These are phyloP conservation scores for Pterobdella sp. DNA, from an alignment of 2,888 invertebrate genomes.

Conservation along the genomic window DNA sequence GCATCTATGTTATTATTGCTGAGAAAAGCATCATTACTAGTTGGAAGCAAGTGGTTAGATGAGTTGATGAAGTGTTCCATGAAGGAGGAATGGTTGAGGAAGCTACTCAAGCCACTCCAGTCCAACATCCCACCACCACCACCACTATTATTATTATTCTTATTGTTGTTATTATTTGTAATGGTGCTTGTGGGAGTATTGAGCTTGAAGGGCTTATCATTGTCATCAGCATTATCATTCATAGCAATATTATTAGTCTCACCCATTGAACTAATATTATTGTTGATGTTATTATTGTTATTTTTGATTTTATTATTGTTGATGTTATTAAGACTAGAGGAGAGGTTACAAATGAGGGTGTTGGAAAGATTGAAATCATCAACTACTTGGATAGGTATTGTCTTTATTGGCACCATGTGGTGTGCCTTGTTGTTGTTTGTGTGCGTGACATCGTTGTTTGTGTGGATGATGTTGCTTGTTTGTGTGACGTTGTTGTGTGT, in stretches of 20 bases:
- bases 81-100: conserved; percentile 8
- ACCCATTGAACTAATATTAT: background rate
- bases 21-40: background rate
- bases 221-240: background rate
- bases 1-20: conserved; percentile 14
- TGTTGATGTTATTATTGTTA: background rate
- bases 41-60: background rate
- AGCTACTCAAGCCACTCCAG: background rate
- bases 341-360: too few species aligned
- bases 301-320: background rate
- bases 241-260: background rate
- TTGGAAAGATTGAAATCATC: too few species aligned
- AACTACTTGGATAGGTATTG: too few species aligned
- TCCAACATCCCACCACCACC: background rate
- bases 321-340: too few species aligned
- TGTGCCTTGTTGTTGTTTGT: too few species aligned
- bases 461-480: too few species aligned
- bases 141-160: background rate
- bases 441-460: too few species aligned
- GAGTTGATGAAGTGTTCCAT: conserved; percentile 4
- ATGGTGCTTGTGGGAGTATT: background rate
- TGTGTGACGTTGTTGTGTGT: too few species aligned
- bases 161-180: background rate
- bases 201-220: background rate
- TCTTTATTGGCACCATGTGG: too few species aligned